Base-by-base conservation (phyloP, 2,888 invertebrate species). In the Xiphydria camelus region DNA sequence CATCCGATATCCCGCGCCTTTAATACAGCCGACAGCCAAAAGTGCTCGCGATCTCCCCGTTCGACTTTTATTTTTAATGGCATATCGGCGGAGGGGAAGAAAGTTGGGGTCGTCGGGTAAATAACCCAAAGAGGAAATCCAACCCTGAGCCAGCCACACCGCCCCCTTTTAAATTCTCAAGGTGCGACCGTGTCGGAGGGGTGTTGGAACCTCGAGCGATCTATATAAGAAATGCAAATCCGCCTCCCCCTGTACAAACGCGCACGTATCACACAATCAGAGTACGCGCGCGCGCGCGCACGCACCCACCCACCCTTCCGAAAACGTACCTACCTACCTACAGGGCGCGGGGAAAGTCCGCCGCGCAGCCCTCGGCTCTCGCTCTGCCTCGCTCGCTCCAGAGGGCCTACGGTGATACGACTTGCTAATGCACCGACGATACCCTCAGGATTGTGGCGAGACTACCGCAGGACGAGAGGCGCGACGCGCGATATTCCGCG, bases 361-460 rank as follows among this genome's bases (percentile, higher is more conserved):
- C n/a, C n/a, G n/a, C n/a, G n/a, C n/a, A n/a, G n/a, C n/a, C 2
- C 9, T 33, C 21, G 25, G 21, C 19, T 21, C 12, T 31, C 42
- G 43, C 45, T 46, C 47, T 32, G 41, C 38, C 45, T 46, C 42
- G 41, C 37, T 19, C 15, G 21, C 32, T 34, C n/a, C 43, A 55
- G 51, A 45, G 59, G 53, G 53, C 53, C 57, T 53, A 54, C 47
- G 57, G 57, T 58, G 59, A 68, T 68, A 62, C 61, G 66, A 68
- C 66, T 66, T 66, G 65, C 66, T 68, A 68, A 68, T 68, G 58
- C 56, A 61, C 47, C 48, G 56, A 49, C 59, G 63, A 66, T 68
- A 65, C 58, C 60, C 55, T 47, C 33, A 44, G 57, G 62, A 60
- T 64, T 64, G 55, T 36, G 50, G 53, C 45, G 45, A 45, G 51